Evolutionary conservation across 2,797 vertebrate species (phyloP), one percentile per base, ranked within the genome.

Genomic region (Enteromius trimaculatus): DNA sequence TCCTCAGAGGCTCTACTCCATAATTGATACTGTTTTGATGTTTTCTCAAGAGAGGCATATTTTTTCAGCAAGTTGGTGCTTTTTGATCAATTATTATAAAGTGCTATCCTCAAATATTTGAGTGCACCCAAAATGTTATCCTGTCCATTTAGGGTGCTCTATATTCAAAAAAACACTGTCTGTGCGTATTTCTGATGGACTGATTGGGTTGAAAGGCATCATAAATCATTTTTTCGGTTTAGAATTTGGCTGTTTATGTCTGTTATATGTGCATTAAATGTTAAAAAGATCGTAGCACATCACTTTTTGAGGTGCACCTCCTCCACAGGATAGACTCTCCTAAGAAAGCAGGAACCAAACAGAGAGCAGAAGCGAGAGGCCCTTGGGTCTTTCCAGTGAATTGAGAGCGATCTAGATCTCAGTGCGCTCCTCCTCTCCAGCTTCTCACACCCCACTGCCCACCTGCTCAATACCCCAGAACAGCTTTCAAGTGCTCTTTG

Each of bases 401-500:
- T 87, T 78, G 77, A 86, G 65, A 85, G 34, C 51, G 26, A 53
- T 82, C 80, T 77, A 89, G 88, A 90, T 91, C 86, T 86, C 77
- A 86, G 86, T 88, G 83, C 87, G 89, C 90, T 89, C 80, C 87
- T 88, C 84, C 76, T 77, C 69, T 75, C 34, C 47, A 72, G 17
- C 26, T 85, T 86, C 84, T 84, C 87, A 86, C 84, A 87, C 83
- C 13, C 10, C 92, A 92, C 94, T 92, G 93, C 89, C 93, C 95
- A 95, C 95, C 95, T 96, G 88, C 94, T 94, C 93, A 91, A 94
- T 95, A 93, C 93, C 94, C 95, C 93, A 90, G 92, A 96, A 95
- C 93, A 92, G 93, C 96, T 97, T 96, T 97, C 95, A 96, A 97
- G 96, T 94, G 93, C 93, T 95, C 94, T 96, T 95, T 95, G 94